A percentile compares a stretch with the other conserved stretches of the same genome.
Conservation (phyloP, 2,113 vertebrate species). For the Eurypyga helias region DNA sequence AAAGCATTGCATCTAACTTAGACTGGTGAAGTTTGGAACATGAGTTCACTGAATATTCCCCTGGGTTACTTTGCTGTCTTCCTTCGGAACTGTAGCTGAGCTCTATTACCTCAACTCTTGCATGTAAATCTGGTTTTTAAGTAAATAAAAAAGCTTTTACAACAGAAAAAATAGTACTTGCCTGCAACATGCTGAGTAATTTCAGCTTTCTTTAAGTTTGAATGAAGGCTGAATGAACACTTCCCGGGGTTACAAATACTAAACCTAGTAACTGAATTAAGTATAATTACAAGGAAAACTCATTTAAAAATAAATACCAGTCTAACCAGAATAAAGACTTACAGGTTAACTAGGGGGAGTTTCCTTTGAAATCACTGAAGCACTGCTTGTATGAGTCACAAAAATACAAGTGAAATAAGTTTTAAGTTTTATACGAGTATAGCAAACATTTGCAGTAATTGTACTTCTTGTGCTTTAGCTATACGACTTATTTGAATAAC, state of each 20-base stretch:
- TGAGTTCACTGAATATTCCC: background rate
- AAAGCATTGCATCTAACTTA: background rate
- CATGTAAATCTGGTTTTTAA: background rate
- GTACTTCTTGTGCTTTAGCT: background rate
- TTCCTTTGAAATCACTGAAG: conserved; percentile 11
- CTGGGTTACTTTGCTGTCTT: background rate
- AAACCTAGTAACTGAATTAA: conserved; percentile 2
- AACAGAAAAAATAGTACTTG: background rate
- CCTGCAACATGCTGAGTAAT: conserved; percentile 21
- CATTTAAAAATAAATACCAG: background rate
- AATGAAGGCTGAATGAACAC: background rate
- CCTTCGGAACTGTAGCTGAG: background rate
- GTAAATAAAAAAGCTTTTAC: background rate
- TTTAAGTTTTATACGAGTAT: background rate
- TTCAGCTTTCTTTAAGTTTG: conserved; percentile 11
- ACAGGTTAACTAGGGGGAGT: background rate
- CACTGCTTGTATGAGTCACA: background rate
- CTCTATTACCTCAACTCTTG: background rate
- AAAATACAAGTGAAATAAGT: background rate
- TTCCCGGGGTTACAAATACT: conserved; percentile 1
- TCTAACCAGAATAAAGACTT: background rate
- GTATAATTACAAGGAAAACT: conserved; percentile 8
- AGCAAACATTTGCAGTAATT: background rate
- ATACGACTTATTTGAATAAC: background rate
- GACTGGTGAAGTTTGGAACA: background rate